A percentile compares a stretch with the other conserved stretches of the same genome.
phyloP scores from a whole-genome alignment of 2,888 invertebrate species.

The Eupithecia pulchellata region DNA sequence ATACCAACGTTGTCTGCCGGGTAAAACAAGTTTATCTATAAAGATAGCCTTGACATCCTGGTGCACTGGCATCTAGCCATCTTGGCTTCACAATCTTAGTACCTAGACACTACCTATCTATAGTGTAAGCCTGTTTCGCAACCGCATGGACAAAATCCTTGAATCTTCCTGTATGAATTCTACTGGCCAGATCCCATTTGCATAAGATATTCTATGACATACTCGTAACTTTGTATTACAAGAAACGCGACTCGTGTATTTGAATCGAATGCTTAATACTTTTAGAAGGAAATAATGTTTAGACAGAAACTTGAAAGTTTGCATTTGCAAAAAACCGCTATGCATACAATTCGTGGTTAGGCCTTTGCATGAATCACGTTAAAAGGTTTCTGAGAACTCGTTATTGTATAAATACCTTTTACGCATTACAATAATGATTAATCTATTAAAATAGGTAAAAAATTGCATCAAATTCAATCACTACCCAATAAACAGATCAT shows the following conservation, averaged over 20 bases:
- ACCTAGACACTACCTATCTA: background rate
- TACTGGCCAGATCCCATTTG: background rate
- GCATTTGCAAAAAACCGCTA: conserved; percentile 57
- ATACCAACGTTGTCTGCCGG: background rate
- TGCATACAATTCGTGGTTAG: conserved; percentile 52
- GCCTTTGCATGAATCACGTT: conserved; percentile 65
- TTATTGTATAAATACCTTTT: conserved; percentile 34
- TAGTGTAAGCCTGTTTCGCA: conserved; percentile 11
- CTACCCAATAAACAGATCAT: background rate
- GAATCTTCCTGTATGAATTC: conserved; percentile 16
- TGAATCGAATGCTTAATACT: conserved; percentile 46
- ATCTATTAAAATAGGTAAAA: background rate
- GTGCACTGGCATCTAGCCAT: conserved; percentile 36
- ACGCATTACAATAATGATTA: background rate
- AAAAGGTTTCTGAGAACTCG: conserved; percentile 59
- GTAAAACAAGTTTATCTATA: background rate
- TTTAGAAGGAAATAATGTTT: conserved; percentile 43
- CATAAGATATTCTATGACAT: conserved; percentile 13
- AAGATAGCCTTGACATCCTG: conserved; percentile 36
- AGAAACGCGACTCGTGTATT: conserved; percentile 16
- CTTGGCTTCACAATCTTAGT: conserved; percentile 28
- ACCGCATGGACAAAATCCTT: conserved; percentile 16
- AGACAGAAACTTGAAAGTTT: conserved; percentile 47
- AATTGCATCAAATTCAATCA: background rate
- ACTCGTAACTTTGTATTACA: background rate